Percentiles rank a stretch among this genome's conserved stretches.
Evolutionary conservation across 2,113 vertebrate genomes (phyloP).

Genomic region (Forbesichthys agassizii): DNA sequence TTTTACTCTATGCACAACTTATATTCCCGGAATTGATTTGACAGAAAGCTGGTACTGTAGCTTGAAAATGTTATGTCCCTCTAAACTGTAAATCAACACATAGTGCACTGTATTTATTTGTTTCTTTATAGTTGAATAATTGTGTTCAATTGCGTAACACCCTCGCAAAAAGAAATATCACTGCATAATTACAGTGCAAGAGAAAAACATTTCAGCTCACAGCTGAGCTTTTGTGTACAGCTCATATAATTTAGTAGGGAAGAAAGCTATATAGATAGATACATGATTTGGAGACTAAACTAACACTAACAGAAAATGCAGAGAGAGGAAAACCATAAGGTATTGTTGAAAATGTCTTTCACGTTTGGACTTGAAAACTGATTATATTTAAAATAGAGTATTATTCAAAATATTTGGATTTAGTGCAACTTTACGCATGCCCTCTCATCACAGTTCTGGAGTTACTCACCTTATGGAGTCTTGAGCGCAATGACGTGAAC

Average conservation of each 20-base stretch:
- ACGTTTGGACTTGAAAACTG: background rate
- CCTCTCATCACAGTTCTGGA: background rate
- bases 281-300: background rate
- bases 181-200: too few species aligned
- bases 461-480: conserved; percentile 4
- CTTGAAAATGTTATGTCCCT: too few species aligned
- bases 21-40: too few species aligned
- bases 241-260: background rate
- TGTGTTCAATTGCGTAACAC: too few species aligned
- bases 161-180: too few species aligned
- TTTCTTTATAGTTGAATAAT: too few species aligned
- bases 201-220: background rate
- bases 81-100: too few species aligned
- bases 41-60: too few species aligned
- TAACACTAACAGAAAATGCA: conserved; percentile 12
- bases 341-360: background rate
- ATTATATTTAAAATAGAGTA: too few species aligned
- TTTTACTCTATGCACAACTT: too few species aligned
- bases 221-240: background rate
- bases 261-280: background rate
- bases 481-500: conserved; percentile 17
- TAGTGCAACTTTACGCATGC: background rate
- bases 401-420: background rate
- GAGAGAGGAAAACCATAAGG: background rate
- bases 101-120: too few species aligned